phyloP scores from a whole-genome alignment of 2,888 invertebrate genomes.

The Athripsodes cinereus region DNA sequence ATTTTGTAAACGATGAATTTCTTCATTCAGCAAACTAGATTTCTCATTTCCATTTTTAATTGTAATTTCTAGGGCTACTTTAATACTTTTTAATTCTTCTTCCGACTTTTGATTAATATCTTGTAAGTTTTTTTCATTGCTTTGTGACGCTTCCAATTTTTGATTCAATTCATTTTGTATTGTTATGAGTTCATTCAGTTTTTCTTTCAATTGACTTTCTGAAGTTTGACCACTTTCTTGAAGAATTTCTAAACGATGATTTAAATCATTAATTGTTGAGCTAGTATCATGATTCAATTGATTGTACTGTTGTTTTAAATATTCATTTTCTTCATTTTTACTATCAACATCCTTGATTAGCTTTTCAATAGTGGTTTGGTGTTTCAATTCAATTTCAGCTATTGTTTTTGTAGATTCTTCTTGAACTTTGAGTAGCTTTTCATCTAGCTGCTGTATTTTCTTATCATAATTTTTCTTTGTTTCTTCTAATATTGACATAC shows the following conservation, averaged over 20 bases:
- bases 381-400: conserved; percentile 34
- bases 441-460: conserved; percentile 40
- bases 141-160: conserved; percentile 45
- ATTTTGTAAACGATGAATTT: conserved; percentile 35
- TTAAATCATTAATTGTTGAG: conserved; percentile 45
- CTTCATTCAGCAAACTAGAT: conserved; percentile 34
- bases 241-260: conserved; percentile 41
- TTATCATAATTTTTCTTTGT: conserved; percentile 38
- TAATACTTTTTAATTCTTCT: conserved; percentile 42
- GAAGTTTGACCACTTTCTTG: conserved; percentile 45
- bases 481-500: conserved; percentile 39
- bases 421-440: conserved; percentile 32
- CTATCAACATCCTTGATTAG: conserved; percentile 42
- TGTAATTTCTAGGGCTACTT: conserved; percentile 41
- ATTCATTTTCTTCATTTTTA: conserved; percentile 40
- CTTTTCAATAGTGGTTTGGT: conserved; percentile 43
- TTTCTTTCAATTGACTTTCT: conserved; percentile 45
- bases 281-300: conserved; percentile 40
- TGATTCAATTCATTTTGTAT: conserved; percentile 47
- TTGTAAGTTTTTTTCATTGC: conserved; percentile 46
- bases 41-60: conserved; percentile 37
- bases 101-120: conserved; percentile 44
- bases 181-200: conserved; percentile 45
- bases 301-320: conserved; percentile 39
- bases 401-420: conserved; percentile 27